Evolutionary conservation across 2,113 vertebrate genomes (phyloP), one percentile per base, ranked within the genome.

Genomic region (Thinocorus orbignyianus): DNA sequence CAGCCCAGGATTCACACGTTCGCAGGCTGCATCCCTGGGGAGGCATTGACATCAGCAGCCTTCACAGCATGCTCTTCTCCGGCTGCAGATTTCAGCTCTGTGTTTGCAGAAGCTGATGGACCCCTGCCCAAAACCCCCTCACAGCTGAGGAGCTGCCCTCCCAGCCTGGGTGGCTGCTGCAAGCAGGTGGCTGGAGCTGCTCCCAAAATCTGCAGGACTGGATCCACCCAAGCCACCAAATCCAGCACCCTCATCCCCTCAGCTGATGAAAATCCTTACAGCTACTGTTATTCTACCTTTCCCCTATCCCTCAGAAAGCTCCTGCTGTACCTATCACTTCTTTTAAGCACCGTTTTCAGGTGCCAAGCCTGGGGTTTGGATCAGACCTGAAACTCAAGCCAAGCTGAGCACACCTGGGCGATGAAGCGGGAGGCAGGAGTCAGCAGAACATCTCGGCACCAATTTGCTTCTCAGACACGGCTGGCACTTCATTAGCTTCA

Each of bases 401-500:
- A 64, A 60, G 68, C 68, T 65, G 60, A 77, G 88, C 82, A 77
- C 68, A 82, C 71, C 88, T 57, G 80, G 91, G 86, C 91, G 33
- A 57, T 16, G 76, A 78, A 81, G 80, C 6, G 4, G 79, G 94
- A 90, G 82, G 91, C 41, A 51, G 90, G 93, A 96, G 71, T 62
- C 79, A 73, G 82, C 74, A 82, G 82, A 95, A 81, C 80, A 74
- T 74, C 65, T 68, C 17, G 0, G 64, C 72, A 55, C 31, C 90
- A 92, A 94, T 92, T 92, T 93, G 54, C 86, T 88, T 65, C 94
- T 73, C 88, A 83, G 96, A 88, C 91, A 78, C 1, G 46, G 80
- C 76, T 52, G 79, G 92, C 88, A 90, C 94, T 96, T 94, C 88
- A 86, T 94, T 86, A 96, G 68, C 51, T 96, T 70, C 76, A 88